Conservation (phyloP, 2,888 invertebrate species). For the Caenorhabditis sp. region DNA sequence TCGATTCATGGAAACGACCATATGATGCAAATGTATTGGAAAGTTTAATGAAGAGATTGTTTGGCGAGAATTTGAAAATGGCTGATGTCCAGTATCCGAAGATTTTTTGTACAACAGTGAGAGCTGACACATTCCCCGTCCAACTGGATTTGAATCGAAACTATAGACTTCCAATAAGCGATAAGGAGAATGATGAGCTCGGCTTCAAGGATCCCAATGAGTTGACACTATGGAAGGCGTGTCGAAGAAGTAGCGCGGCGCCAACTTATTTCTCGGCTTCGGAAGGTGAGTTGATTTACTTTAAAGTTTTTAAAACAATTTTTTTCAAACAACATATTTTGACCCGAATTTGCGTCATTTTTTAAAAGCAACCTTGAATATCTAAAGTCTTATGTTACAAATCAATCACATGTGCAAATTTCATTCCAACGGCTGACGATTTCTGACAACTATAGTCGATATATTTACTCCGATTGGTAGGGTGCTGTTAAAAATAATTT, state of each 20-base stretch:
- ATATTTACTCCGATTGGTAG: neutral
- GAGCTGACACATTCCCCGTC: slow-evolving; percentile 91
- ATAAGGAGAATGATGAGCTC: slow-evolving; percentile 62
- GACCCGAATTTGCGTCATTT: too few relatives aligned
- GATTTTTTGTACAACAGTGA: slow-evolving; percentile 85
- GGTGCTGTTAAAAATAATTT: neutral
- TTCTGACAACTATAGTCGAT: neutral
- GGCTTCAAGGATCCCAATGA: slow-evolving; percentile 63
- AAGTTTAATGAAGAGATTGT: slow-evolving; percentile 82
- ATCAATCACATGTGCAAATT: too few relatives aligned
- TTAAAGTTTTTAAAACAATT: too few relatives aligned
- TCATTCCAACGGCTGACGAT: too few relatives aligned
- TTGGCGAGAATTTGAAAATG: slow-evolving; percentile 85
- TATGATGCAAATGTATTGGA: slow-evolving; percentile 88
- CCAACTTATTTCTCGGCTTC: slow-evolving; percentile 85
- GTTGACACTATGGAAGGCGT: slow-evolving; percentile 86
- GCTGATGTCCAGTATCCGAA: slow-evolving; percentile 84
- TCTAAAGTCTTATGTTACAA: too few relatives aligned
- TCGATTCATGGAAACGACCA: slow-evolving; percentile 84
- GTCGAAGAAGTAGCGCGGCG: slow-evolving; percentile 92
- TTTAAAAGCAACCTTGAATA: too few relatives aligned
- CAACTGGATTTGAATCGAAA: slow-evolving; percentile 92
- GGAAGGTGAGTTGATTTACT: slow-evolving; percentile 60
- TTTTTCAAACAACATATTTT: too few relatives aligned
- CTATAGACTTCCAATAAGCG: slow-evolving; percentile 76